Evolutionary conservation across 2,797 vertebrate species (phyloP).

Genomic region (Phoeniculus purpureus): DNA sequence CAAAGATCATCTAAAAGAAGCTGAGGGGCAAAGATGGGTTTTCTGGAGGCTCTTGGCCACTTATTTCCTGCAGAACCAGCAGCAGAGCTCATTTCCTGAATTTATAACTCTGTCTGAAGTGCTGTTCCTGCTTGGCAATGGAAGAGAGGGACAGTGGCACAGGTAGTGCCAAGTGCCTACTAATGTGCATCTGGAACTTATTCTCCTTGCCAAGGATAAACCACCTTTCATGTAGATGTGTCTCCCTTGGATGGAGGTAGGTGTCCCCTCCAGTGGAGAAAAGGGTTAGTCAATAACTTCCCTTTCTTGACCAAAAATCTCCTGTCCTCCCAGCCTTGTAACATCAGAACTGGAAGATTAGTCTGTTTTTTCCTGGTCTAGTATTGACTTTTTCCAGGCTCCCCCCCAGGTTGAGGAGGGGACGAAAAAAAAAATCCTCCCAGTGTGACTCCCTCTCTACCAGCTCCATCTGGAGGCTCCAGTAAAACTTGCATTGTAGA

Average conservation of each 20-base stretch:
- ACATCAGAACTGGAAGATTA: not conserved
- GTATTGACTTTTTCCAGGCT: not conserved
- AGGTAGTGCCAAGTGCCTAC: not conserved
- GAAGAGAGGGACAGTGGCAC: not conserved
- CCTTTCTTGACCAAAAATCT: not conserved
- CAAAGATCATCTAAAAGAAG: not conserved
- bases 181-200: not conserved
- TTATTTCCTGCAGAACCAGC: not conserved
- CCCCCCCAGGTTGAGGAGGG: not conserved
- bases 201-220: not conserved
- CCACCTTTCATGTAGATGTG: rapidly evolving
- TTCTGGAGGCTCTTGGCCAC: not conserved
- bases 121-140: not conserved
- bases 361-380: not conserved
- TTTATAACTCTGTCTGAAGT: not conserved
- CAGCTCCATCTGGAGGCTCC: constrained; percentile 56
- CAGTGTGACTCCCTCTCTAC: not conserved
- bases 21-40: not conserved
- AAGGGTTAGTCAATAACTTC: rapidly evolving
- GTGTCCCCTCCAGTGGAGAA: not conserved
- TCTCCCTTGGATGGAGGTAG: not conserved
- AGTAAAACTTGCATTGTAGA: not conserved
- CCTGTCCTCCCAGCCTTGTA: not conserved
- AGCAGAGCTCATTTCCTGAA: not conserved
- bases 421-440: not conserved